Evolutionary conservation across 2,888 invertebrate species (phyloP).

Genomic region (Caenorhabditis doughertyi): DNA sequence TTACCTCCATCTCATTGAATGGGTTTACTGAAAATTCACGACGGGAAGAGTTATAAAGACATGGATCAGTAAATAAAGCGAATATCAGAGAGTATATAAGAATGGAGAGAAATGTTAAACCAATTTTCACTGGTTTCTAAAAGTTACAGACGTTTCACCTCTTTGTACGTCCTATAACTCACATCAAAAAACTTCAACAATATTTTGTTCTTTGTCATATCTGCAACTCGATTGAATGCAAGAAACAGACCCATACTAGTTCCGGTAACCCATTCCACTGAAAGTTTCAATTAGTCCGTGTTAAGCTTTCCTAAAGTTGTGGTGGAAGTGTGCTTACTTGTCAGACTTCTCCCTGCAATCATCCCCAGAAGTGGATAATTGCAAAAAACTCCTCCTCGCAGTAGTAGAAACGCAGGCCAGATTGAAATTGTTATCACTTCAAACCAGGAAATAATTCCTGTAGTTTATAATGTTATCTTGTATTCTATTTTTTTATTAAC

Average conservation of each 20-base stretch:
- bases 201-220: conserved; percentile 29
- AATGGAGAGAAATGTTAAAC: not conserved
- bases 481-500: not conserved
- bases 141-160: not conserved
- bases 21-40: conserved; percentile 28
- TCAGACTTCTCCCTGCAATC: conserved; percentile 13
- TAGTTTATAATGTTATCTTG: not conserved
- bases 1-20: conserved; percentile 27
- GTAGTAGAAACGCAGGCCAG: conserved; percentile 25
- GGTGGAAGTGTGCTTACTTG: not conserved
- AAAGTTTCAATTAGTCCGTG: not conserved
- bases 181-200: conserved; percentile 41
- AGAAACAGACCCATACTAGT: not conserved
- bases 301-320: not conserved
- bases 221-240: conserved; percentile 26
- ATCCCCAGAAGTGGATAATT: conserved; percentile 28
- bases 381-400: conserved; percentile 26
- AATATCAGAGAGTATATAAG: conserved; percentile 9
- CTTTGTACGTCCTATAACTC: not conserved
- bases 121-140: conserved; percentile 16
- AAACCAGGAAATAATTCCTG: conserved; percentile 10
- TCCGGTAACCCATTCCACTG: conserved; percentile 43
- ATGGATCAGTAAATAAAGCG: conserved; percentile 25
- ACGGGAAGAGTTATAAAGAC: conserved; percentile 24
- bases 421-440: conserved; percentile 19